phyloP scores from a whole-genome alignment of 2,888 invertebrate genomes.

The Yponomeuta plumbellus region DNA sequence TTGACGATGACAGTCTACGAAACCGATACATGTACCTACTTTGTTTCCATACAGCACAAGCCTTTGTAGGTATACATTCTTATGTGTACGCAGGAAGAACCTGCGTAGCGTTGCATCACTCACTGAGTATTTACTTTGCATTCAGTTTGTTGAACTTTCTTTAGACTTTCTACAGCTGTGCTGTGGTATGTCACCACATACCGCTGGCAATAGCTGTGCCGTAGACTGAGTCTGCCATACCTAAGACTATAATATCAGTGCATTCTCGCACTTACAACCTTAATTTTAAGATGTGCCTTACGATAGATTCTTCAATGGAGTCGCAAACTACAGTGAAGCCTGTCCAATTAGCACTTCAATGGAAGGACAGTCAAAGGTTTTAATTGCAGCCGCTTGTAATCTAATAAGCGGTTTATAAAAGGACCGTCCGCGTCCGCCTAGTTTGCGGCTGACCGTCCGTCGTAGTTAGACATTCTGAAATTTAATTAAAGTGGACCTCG shows the following conservation, averaged over 20 bases:
- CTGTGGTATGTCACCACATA: neutral
- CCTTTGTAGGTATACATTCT: neutral
- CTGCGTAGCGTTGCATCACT: neutral
- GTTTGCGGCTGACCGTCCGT: neutral
- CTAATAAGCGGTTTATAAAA: neutral
- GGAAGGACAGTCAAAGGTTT: neutral
- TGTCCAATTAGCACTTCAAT: neutral
- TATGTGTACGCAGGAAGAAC: neutral
- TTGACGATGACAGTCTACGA: too few species aligned
- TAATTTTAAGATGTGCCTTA: too few species aligned
- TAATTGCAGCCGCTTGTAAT: neutral
- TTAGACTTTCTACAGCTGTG: slow-evolving; percentile 8
- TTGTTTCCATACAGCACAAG: neutral
- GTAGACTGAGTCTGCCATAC: neutral
- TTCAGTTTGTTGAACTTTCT: slow-evolving; percentile 11
- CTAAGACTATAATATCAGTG: neutral
- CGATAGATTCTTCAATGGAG: too few species aligned
- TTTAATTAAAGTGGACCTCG: neutral
- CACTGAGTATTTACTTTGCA: slow-evolving; percentile 1
- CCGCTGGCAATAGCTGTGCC: neutral
- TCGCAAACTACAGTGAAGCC: too few species aligned
- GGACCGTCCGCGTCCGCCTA: neutral
- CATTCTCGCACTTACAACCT: neutral
- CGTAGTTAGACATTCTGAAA: neutral
- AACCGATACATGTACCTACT: too few species aligned